Percentiles rank a stretch among this genome's conserved stretches.
Evolutionary conservation across 2,888 invertebrate species (phyloP).

Genomic region (Agriopis aurantiaria): DNA sequence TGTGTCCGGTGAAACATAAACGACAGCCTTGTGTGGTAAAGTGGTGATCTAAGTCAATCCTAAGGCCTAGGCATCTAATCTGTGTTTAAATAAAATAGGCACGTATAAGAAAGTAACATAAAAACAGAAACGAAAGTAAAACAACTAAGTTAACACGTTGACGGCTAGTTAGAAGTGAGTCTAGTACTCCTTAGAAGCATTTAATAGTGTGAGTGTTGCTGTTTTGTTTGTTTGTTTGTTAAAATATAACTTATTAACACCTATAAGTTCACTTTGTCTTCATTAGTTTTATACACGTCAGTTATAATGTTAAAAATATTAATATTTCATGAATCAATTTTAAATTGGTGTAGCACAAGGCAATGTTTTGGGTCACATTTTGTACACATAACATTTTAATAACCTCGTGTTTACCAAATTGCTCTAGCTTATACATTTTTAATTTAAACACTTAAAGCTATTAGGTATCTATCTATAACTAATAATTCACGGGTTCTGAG

Average conservation of each 20-base stretch:
- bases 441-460: slow-evolving; percentile 85
- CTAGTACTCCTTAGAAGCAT: slow-evolving; percentile 83
- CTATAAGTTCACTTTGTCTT: slow-evolving; percentile 52
- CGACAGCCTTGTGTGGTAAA: slow-evolving; percentile 85
- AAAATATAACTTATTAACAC: slow-evolving; percentile 52
- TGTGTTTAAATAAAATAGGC: slow-evolving; percentile 83
- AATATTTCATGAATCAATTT: slow-evolving; percentile 50
- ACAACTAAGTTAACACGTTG: slow-evolving; percentile 82
- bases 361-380: slow-evolving; percentile 57
- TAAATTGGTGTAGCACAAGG: slow-evolving; percentile 68
- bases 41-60: slow-evolving; percentile 84
- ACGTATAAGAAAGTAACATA: slow-evolving; percentile 74
- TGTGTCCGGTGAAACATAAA: slow-evolving; percentile 85
- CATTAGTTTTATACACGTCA: slow-evolving; percentile 50
- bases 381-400: slow-evolving; percentile 50
- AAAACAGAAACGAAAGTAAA: slow-evolving; percentile 71
- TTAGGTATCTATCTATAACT: slow-evolving; percentile 57
- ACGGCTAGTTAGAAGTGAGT: slow-evolving; percentile 81
- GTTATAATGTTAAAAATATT: slow-evolving; percentile 46
- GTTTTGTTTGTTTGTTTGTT: slow-evolving; percentile 60
- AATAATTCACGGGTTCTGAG: slow-evolving; percentile 67
- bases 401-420: slow-evolving; percentile 59
- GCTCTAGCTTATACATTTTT: slow-evolving; percentile 70
- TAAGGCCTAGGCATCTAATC: slow-evolving; percentile 85
- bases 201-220: slow-evolving; percentile 77